Evolutionary conservation across 30 jellyfish, hydroid and myxozoan species (phyloP).

Genomic region (Mastigias papua): DNA sequence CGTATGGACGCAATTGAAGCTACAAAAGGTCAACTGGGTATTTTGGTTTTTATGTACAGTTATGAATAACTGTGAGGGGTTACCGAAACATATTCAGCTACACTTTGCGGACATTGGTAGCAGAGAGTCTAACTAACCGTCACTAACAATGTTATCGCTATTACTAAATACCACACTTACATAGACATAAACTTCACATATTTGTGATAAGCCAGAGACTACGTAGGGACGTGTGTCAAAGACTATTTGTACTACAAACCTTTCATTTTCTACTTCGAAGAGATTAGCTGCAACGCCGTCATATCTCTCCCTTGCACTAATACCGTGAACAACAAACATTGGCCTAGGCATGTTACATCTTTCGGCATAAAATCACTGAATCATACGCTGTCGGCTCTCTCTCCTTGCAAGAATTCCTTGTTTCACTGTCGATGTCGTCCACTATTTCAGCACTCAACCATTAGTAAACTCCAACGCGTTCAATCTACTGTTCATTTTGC

Average conservation of each 20-base stretch:
- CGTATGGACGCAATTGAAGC: too few species aligned
- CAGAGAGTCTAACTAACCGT: too few species aligned
- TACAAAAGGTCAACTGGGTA: too few species aligned
- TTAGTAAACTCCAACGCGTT: not conserved
- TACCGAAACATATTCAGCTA: too few species aligned
- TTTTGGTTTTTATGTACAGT: too few species aligned
- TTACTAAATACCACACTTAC: too few species aligned
- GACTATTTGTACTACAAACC: slow-evolving; percentile 29
- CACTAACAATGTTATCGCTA: too few species aligned
- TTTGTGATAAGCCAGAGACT: too few species aligned
- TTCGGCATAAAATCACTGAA: not conserved
- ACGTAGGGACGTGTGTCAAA: too few species aligned
- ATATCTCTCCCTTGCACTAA: slow-evolving; percentile 54
- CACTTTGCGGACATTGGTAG: too few species aligned
- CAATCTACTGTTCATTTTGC: not conserved
- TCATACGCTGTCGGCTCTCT: not conserved
- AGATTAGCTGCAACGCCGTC: slow-evolving; percentile 49
- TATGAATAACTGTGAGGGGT: too few species aligned
- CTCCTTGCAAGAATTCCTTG: not conserved
- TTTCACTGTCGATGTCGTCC: not conserved
- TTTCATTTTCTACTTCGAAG: slow-evolving; percentile 44
- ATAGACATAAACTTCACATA: too few species aligned
- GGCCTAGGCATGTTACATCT: slow-evolving; percentile 33
- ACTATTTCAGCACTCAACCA: not conserved
- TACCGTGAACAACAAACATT: not conserved